Percentiles rank a stretch among this genome's conserved stretches.
Evolutionary conservation across 2,113 vertebrate genomes (phyloP).

Genomic region (Istiophorus platypterus): DNA sequence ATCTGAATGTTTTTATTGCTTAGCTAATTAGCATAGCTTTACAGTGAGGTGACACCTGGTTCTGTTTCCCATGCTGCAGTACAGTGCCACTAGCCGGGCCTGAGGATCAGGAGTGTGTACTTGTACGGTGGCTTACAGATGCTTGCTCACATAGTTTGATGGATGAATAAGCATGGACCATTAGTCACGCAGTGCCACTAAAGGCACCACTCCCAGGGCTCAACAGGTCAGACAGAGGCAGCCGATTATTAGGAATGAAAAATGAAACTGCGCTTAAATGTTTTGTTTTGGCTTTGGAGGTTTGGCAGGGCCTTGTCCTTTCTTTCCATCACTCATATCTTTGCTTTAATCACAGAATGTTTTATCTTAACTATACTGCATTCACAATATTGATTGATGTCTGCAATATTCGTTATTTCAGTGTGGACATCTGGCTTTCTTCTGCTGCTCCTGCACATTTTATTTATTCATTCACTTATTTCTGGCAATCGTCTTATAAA

Average conservation of each 20-base stretch:
- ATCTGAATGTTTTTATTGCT: constrained; percentile 70
- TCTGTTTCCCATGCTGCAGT: constrained; percentile 56
- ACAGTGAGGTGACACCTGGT: constrained; percentile 64
- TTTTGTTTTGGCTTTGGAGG: background rate
- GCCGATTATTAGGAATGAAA: constrained; percentile 38
- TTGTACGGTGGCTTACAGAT: constrained; percentile 35
- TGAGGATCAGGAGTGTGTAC: background rate
- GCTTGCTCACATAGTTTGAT: constrained; percentile 43
- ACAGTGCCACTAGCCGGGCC: constrained; percentile 20
- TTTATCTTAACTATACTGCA: background rate
- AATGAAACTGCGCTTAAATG: constrained; percentile 33
- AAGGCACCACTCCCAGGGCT: constrained; percentile 47
- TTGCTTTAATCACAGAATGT: background rate
- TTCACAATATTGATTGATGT: background rate
- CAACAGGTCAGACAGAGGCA: constrained; percentile 27
- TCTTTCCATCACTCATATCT: background rate
- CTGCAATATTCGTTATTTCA: constrained; percentile 1
- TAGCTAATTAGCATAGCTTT: constrained; percentile 71
- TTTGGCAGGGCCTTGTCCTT: background rate
- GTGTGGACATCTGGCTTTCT: background rate
- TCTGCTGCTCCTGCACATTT: background rate
- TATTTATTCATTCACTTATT: background rate
- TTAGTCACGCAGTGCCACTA: constrained; percentile 58
- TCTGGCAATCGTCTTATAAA: background rate
- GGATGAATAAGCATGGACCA: constrained; percentile 53